Conservation (phyloP, 37 sponge, comb jelly and placozoan species). For the Diacarnus erythraeanus region DNA sequence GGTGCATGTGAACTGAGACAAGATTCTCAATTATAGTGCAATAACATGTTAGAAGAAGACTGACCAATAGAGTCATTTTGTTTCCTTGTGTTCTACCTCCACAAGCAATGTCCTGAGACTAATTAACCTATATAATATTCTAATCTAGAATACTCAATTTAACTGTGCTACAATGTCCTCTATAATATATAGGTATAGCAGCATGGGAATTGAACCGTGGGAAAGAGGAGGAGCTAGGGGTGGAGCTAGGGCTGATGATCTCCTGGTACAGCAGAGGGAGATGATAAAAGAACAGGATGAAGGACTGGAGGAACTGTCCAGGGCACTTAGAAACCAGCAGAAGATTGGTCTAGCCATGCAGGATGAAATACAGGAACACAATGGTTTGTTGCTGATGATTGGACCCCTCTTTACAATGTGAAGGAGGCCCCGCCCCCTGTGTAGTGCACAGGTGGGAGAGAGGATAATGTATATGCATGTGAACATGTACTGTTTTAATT, state of each 20-base stretch:
- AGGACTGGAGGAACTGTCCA: slow-evolving; percentile 79
- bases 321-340: slow-evolving; percentile 74
- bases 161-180: not conserved
- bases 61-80: no score
- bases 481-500: not conserved
- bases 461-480: no score
- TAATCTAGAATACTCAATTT: not conserved
- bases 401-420: no score
- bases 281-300: slow-evolving; percentile 83
- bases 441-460: no score
- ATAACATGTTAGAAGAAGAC: no score
- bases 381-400: no score
- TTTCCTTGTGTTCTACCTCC: no score
- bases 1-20: no score
- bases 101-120: not conserved
- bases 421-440: no score
- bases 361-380: slow-evolving; percentile 77
- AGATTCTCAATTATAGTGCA: no score
- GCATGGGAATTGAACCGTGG: slow-evolving; percentile 16
- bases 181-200: slow-evolving; percentile 1
- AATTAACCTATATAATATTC: not conserved
- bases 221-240: not conserved
- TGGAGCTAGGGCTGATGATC: slow-evolving; percentile 37
- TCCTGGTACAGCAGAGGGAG: slow-evolving; percentile 40
- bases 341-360: slow-evolving; percentile 81